Evolutionary conservation across 1,140 invertebrate genomes (phyloP), one percentile per base, ranked within the genome.

Genomic region (Arion vulgaris): DNA sequence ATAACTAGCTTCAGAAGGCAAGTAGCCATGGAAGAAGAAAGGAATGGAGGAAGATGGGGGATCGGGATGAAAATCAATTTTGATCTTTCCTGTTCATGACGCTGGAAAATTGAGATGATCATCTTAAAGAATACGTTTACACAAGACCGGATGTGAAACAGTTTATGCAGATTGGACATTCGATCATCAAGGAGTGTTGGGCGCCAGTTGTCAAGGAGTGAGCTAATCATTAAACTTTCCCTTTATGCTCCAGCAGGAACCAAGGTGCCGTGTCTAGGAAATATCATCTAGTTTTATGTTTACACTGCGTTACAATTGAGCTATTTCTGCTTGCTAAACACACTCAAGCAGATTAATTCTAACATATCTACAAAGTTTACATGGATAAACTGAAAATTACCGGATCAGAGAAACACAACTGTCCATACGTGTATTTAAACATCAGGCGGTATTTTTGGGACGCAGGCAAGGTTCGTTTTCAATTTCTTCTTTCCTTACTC

Each of bases 21-120:
- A 1, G 17, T 0, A 34, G 28, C 62, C 11, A 34, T 66, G 9
- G 17, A 66, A 23, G 19, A 66, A 34, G 32, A 2, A 17, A 66
- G 28, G 62, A 66, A 66, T 0, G 28, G 2, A 66, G 62, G n/a
- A 66, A 34, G 62, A 32, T n/a, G n/a, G n/a, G n/a, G n/a, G n/a
- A n/a, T n/a, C n/a, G n/a, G n/a, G n/a, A n/a, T n/a, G n/a, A 66
- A 66, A 66, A 66, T 66, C 62, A 66, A 66, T 66, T 66, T 66
- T 23, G n/a, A 66, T 66, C 7, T 66, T 66, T 66, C 17, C 62
- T 66, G 62, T 32, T 66, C n/a, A 66, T 32, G 7, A n/a, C 62
- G n/a, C 11, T 17, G n/a, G 62, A 66, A 66, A 66, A 66, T 66
- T 66, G 62, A 66, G 62, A 32, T 66, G 62, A 66, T 66, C n/a